These are phyloP conservation scores for Drosophila limbata DNA, from an alignment of 2,888 invertebrate genomes.

Conservation along the genomic window DNA sequence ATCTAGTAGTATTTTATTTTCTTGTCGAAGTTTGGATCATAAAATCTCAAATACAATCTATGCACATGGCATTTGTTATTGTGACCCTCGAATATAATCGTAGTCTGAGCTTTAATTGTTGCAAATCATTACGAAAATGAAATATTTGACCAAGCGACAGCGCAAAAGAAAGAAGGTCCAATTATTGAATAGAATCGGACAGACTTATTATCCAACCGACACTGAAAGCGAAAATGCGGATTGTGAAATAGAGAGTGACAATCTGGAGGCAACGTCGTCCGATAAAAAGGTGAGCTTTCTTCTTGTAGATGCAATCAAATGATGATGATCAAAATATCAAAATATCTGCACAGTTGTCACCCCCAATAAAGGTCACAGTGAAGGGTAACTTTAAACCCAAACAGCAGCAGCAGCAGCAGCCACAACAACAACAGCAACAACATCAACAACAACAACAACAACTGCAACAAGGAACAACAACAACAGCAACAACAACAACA, in stretches of 20 bases:
- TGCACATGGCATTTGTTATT: constrained; percentile 14
- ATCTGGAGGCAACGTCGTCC: constrained; percentile 3
- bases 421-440: constrained; percentile 4
- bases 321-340: neutral
- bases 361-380: constrained; percentile 16
- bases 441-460: constrained; percentile 2
- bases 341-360: constrained; percentile 1
- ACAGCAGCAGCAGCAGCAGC: neutral
- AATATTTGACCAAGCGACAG: constrained; percentile 53
- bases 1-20: constrained; percentile 5
- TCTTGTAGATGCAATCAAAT: neutral
- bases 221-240: constrained; percentile 21
- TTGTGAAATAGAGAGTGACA: neutral
- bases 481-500: constrained; percentile 1
- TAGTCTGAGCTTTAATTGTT: neutral
- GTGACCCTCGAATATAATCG: constrained; percentile 13
- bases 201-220: constrained; percentile 16
- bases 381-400: constrained; percentile 24
- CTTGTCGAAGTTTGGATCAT: neutral
- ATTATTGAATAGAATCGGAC: constrained; percentile 19
- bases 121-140: constrained; percentile 31
- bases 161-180: constrained; percentile 41
- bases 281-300: constrained; percentile 25
- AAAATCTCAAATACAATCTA: neutral
- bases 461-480: neutral